Conservation (phyloP, 2,113 vertebrate species). For the Stegastes partitus region DNA sequence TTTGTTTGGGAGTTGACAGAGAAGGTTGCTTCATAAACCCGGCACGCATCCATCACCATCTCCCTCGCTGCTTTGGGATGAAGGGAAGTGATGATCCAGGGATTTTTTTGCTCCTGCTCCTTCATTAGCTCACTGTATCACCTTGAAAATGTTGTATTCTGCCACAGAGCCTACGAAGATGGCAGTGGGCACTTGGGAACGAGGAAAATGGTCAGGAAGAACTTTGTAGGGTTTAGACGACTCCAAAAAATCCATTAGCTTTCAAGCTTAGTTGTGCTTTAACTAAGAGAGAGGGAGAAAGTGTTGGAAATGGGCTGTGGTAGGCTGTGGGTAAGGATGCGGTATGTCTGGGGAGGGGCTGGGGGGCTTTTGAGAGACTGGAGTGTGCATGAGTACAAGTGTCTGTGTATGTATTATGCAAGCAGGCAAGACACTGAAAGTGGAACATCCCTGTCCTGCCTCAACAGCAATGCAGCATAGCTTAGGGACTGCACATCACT, state of each 20-base stretch:
- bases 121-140: constrained; percentile 61
- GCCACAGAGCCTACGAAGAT: constrained; percentile 37
- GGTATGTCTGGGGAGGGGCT: background rate
- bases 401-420: constrained; percentile 31
- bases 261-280: constrained; percentile 3
- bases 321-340: constrained; percentile 5
- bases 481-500: constrained; percentile 52
- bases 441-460: constrained; percentile 48
- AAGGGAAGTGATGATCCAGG: constrained; percentile 78
- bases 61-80: constrained; percentile 65
- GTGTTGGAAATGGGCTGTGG: constrained; percentile 26
- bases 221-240: constrained; percentile 28
- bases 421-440: constrained; percentile 38
- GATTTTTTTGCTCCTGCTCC: constrained; percentile 51
- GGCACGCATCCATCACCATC: constrained; percentile 58
- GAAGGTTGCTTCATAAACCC: constrained; percentile 71
- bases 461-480: constrained; percentile 57
- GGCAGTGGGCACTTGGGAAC: constrained; percentile 1
- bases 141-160: constrained; percentile 71
- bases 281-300: constrained; percentile 6
- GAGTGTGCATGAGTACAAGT: background rate
- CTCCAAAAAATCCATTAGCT: constrained; percentile 43
- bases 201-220: constrained; percentile 8
- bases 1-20: constrained; percentile 71
- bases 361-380: constrained; percentile 10